Conservation (phyloP, 2,888 invertebrate genomes). For the Heliothis peltigera region DNA sequence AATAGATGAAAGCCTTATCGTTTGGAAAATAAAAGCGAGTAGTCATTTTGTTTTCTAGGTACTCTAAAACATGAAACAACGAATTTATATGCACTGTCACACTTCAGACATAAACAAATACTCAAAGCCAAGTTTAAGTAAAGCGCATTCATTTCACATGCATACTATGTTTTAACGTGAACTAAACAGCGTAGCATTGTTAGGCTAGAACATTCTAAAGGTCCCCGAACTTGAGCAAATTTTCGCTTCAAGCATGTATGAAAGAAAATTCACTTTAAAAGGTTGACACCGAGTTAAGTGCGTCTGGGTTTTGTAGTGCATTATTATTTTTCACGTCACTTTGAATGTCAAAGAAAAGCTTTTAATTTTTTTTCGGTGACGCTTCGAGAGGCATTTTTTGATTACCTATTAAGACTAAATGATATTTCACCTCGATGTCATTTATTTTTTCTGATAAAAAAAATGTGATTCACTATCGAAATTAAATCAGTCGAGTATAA, state of each 20-base stretch:
- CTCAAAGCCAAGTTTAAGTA: neutral
- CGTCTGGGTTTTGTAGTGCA: constrained; percentile 15
- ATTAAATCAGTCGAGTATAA: no score
- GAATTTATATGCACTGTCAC: no score
- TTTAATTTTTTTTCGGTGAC: neutral
- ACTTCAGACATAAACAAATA: constrained; percentile 1
- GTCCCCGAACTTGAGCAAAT: constrained; percentile 53
- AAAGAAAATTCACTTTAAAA: constrained; percentile 19
- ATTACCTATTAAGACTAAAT: neutral
- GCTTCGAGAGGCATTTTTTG: neutral
- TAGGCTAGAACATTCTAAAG: constrained; percentile 28
- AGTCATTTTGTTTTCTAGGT: no score
- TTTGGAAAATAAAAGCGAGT: no score
- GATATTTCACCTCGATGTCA: no score
- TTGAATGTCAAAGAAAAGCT: neutral
- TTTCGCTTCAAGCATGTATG: constrained; percentile 30
- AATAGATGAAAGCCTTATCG: no score
- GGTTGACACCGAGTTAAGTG: constrained; percentile 3
- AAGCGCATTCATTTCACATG: neutral
- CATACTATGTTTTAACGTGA: constrained; percentile 14
- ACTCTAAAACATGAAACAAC: no score
- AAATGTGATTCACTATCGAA: no score
- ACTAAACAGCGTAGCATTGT: constrained; percentile 34
- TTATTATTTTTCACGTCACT: constrained; percentile 4
- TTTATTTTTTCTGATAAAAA: no score